Percentiles rank a stretch among this genome's conserved stretches.
phyloP scores from a whole-genome alignment of 1,140 invertebrate genomes.

The Nixonia krombeini region DNA sequence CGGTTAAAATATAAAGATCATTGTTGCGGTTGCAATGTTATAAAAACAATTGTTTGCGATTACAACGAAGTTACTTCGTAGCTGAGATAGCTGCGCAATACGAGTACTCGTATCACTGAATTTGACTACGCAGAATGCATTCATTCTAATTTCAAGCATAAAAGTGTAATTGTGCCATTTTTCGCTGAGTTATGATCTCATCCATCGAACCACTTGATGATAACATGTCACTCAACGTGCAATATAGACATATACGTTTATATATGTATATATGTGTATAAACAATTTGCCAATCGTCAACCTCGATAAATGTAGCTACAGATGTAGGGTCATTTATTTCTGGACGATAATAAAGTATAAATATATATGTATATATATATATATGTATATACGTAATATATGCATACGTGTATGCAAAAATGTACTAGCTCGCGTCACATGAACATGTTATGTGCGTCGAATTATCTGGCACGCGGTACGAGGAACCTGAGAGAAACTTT shows the following conservation, averaged over 20 bases:
- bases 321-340: conserved; percentile 3
- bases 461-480: neutral
- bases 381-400: neutral
- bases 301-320: neutral
- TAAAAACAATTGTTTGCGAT: too few relatives aligned
- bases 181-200: neutral
- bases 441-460: neutral
- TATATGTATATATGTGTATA: neutral
- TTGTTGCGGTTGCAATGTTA: too few relatives aligned
- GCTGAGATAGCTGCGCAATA: too few relatives aligned
- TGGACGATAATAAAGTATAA: neutral
- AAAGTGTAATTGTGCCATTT: neutral
- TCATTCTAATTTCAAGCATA: neutral
- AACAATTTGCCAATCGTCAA: conserved; percentile 5
- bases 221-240: neutral
- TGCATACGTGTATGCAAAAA: neutral
- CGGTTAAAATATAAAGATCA: too few relatives aligned
- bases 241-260: neutral
- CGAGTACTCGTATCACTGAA: too few relatives aligned
- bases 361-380: conserved; percentile 1
- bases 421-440: neutral
- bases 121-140: neutral
- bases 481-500: neutral
- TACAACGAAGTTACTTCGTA: too few relatives aligned
- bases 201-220: conserved; percentile 1